Percentiles rank a stretch among this genome's conserved stretches.
These are phyloP conservation scores for Ophion obscuratus DNA, from an alignment of 2,888 invertebrate species.

Conservation along the genomic window DNA sequence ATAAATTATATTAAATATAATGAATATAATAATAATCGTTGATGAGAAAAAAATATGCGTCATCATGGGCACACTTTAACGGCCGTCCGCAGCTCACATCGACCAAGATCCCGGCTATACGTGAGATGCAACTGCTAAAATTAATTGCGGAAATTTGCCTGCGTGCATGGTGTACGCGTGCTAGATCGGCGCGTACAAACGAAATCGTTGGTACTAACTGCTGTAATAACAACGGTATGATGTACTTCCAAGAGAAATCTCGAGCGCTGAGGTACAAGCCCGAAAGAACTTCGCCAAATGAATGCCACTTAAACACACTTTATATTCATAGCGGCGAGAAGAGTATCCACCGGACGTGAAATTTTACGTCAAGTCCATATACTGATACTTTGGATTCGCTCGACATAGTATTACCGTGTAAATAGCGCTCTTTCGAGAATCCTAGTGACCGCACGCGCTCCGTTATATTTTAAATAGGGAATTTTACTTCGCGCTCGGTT, in stretches of 20 bases:
- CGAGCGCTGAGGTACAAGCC: neutral
- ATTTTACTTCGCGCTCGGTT: neutral
- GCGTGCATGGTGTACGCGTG: neutral
- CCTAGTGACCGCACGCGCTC: neutral
- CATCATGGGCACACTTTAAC: too few relatives aligned
- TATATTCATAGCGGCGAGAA: constrained; percentile 6
- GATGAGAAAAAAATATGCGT: too few relatives aligned
- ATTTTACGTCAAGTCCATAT: constrained; percentile 9
- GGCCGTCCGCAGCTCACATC: too few relatives aligned
- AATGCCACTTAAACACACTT: neutral
- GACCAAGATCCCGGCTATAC: neutral
- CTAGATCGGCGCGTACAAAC: neutral
- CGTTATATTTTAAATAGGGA: neutral
- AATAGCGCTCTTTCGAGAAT: constrained; percentile 6
- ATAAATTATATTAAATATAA: too few relatives aligned
- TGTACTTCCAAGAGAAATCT: constrained; percentile 1
- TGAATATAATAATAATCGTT: too few relatives aligned
- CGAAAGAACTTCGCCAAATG: neutral
- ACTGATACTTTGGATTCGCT: neutral
- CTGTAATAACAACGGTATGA: neutral
- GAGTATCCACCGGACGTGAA: neutral
- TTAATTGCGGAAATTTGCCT: neutral
- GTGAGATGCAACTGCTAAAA: neutral
- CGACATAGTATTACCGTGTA: neutral
- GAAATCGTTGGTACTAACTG: neutral